Conservation (phyloP, 2,888 invertebrate genomes). For the Cynaeus angustus region DNA sequence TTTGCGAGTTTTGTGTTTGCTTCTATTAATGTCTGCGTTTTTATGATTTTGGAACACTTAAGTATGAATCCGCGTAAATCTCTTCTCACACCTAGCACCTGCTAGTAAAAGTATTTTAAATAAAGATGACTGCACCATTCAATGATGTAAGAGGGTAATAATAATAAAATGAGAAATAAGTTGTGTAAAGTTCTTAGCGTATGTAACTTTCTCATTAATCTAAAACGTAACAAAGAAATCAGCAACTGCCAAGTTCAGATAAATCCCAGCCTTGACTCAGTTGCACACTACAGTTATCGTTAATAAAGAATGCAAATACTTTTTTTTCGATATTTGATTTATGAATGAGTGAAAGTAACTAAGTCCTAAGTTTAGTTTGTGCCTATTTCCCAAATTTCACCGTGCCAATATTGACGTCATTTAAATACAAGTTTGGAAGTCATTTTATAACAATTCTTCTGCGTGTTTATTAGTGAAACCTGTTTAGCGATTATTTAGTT, state of each 20-base stretch:
- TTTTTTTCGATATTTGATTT: conserved; percentile 2
- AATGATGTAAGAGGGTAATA: too few relatives aligned
- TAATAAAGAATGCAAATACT: conserved; percentile 1
- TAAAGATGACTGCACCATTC: too few relatives aligned
- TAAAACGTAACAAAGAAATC: too few relatives aligned
- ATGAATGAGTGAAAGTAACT: conserved; percentile 9
- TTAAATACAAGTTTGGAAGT: background rate
- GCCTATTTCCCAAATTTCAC: background rate
- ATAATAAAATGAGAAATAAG: too few relatives aligned
- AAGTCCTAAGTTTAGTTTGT: background rate
- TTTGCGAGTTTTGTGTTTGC: too few relatives aligned
- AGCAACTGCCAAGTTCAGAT: background rate
- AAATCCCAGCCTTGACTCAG: conserved; percentile 1
- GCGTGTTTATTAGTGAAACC: background rate
- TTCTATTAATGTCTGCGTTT: too few relatives aligned
- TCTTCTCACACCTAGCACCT: too few relatives aligned
- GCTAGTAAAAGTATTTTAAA: too few relatives aligned
- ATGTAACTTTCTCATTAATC: too few relatives aligned
- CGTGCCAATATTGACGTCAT: conserved; percentile 1
- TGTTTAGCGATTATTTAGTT: background rate
- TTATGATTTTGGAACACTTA: too few relatives aligned
- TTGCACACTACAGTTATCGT: background rate
- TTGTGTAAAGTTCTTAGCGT: too few relatives aligned
- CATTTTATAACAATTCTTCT: conserved; percentile 1
- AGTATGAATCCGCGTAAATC: too few relatives aligned